These are phyloP conservation scores for Caloenas nicobarica DNA, from an alignment of 2,113 vertebrate genomes.

Conservation along the genomic window DNA sequence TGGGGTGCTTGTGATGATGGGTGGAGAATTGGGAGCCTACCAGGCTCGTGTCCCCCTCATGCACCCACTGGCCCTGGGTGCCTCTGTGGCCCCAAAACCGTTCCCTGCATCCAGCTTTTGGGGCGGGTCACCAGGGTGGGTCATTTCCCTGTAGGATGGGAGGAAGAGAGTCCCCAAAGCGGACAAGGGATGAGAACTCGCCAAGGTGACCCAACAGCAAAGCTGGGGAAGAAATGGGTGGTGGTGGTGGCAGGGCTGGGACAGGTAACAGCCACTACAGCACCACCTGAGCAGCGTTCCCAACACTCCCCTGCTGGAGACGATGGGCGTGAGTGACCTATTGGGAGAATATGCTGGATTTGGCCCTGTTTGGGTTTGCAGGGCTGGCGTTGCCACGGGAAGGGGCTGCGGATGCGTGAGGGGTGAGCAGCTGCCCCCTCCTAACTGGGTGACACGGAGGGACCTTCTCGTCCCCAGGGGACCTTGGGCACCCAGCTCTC, in stretches of 20 bases:
- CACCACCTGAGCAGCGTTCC: fast-evolving
- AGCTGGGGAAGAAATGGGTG: not conserved
- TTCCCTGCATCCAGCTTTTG: fast-evolving
- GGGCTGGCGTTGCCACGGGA: not conserved
- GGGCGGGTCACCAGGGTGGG: no score
- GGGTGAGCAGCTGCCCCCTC: not conserved
- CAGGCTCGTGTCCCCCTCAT: fast-evolving
- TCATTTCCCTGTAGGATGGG: fast-evolving
- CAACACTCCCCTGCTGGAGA: not conserved
- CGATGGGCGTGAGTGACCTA: fast-evolving
- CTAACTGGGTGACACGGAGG: not conserved
- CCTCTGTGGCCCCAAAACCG: not conserved
- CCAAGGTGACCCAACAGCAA: not conserved
- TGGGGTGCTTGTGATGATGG: not conserved
- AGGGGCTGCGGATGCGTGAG: not conserved
- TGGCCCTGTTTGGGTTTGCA: not conserved
- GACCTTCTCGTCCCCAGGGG: not conserved
- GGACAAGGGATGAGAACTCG: fast-evolving
- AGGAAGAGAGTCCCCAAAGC: not conserved
- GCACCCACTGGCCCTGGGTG: fast-evolving
- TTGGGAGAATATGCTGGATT: not conserved
- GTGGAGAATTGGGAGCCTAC: not conserved
- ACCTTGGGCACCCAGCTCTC: not conserved
- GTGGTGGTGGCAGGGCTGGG: fast-evolving
- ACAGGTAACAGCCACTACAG: not conserved